Conservation (phyloP, 2,888 invertebrate genomes). For the Pseudococcus viburni region DNA sequence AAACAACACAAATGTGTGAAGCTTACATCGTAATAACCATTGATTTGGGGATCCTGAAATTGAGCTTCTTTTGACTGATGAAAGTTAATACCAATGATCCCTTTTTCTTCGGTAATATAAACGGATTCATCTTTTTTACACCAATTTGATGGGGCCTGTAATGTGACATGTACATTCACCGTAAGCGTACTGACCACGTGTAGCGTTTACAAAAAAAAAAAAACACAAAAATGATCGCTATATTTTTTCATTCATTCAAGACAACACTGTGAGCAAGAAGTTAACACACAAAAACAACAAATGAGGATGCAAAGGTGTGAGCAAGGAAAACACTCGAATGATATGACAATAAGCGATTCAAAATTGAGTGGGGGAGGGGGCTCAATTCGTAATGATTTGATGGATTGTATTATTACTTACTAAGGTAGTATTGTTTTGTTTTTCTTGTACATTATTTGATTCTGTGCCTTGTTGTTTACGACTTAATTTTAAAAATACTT, state of each 20-base stretch:
- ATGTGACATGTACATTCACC: constrained; percentile 49
- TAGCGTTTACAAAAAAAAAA: not conserved
- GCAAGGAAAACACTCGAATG: not conserved
- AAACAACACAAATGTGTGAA: not conserved
- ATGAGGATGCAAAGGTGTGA: not conserved
- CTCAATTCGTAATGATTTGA: not conserved
- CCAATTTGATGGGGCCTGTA: constrained; percentile 83
- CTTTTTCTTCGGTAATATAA: constrained; percentile 87
- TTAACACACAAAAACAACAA: not conserved
- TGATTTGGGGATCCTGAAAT: constrained; percentile 78
- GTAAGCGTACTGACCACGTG: constrained; percentile 19
- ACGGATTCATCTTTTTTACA: constrained; percentile 86
- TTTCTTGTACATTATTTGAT: constrained; percentile 83
- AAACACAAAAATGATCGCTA: not conserved
- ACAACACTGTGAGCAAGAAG: not conserved
- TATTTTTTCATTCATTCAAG: not conserved
- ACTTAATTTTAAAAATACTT: constrained; percentile 92
- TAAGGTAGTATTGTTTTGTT: constrained; percentile 69
- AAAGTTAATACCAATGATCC: constrained; percentile 90
- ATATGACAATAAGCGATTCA: not conserved
- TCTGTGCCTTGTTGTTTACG: constrained; percentile 76
- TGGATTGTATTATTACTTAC: constrained; percentile 51
- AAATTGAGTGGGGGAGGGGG: not conserved
- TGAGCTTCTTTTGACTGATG: constrained; percentile 92
- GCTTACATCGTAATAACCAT: constrained; percentile 75